These are phyloP conservation scores for Hemiscyllium ocellatum DNA, from an alignment of 2,113 vertebrate genomes.

Conservation along the genomic window DNA sequence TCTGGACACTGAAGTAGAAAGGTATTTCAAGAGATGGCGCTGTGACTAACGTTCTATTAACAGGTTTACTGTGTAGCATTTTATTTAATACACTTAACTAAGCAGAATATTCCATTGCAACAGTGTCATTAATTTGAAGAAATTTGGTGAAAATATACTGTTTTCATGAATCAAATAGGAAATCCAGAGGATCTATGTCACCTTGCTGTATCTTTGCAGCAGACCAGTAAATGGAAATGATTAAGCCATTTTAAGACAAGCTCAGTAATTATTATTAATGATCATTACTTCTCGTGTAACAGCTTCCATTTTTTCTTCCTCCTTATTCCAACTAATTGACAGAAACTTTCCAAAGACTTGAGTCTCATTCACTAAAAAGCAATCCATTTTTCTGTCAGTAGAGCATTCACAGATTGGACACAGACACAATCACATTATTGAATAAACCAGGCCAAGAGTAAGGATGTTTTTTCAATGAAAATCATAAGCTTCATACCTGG, in stretches of 20 bases:
- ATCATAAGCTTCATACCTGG: slow-evolving; percentile 61
- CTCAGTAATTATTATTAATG: neutral
- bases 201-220: neutral
- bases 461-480: neutral
- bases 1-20: neutral
- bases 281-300: neutral
- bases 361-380: neutral
- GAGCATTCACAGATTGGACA: neutral
- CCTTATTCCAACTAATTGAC: neutral
- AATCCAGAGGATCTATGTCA: neutral
- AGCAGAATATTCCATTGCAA: neutral
- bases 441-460: neutral
- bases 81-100: neutral
- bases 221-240: neutral
- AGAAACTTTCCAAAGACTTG: neutral
- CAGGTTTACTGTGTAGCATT: neutral
- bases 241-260: neutral
- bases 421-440: neutral
- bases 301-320: neutral
- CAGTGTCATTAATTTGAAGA: neutral
- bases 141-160: neutral
- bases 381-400: neutral
- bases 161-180: neutral
- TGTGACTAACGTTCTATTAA: neutral
- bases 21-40: no score